Percentiles rank a stretch among this genome's conserved stretches.
These are phyloP conservation scores for Lysandra bellargus DNA, from an alignment of 2,888 invertebrate genomes.

Conservation along the genomic window DNA sequence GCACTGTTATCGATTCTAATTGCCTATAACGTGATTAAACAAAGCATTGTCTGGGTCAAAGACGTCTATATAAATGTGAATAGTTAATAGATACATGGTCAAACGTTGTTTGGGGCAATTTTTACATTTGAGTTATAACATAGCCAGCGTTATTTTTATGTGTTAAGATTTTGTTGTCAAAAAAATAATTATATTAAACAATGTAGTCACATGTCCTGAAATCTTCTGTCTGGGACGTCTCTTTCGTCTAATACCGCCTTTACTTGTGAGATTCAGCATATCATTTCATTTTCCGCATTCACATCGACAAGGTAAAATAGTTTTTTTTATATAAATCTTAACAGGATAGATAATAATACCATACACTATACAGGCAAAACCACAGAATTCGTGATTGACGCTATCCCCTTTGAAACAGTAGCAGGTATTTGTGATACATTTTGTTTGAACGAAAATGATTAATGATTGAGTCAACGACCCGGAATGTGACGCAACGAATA, in stretches of 20 bases:
- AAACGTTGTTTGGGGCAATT: too few species aligned
- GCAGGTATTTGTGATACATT: neutral
- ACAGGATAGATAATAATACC: neutral
- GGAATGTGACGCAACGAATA: neutral
- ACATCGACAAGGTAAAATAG: neutral
- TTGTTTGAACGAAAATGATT: slow-evolving; percentile 12
- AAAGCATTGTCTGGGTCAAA: neutral
- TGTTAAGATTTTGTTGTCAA: neutral
- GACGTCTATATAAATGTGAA: neutral
- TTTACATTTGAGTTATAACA: too few species aligned
- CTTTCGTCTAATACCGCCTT: neutral
- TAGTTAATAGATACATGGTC: neutral
- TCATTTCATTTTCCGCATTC: too few species aligned
- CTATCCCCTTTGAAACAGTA: neutral
- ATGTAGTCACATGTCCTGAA: too few species aligned
- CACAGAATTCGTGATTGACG: neutral
- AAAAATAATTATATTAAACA: too few species aligned
- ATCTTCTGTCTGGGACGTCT: neutral
- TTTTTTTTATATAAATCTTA: neutral
- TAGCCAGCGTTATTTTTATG: neutral
- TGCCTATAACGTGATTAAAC: neutral
- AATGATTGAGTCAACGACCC: neutral
- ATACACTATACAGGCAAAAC: neutral
- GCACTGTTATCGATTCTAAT: neutral
- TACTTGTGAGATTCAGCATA: neutral